Conservation (phyloP, 2,797 vertebrate genomes). For the Microctenopoma lineatum region DNA sequence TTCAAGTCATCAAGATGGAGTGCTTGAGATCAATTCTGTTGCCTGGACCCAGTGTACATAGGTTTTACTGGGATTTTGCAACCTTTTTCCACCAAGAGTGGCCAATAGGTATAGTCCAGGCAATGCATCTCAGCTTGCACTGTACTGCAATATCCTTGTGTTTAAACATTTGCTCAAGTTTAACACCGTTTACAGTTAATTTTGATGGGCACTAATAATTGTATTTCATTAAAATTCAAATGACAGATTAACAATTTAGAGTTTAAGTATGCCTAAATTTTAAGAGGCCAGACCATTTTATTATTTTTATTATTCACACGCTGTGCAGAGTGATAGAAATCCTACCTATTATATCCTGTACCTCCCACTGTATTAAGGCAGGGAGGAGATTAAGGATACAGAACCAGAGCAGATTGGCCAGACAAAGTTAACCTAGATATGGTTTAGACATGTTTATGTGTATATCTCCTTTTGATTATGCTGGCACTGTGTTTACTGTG, state of each 20-base stretch:
- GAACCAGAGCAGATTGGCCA: constrained; percentile 77
- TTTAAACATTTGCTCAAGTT: neutral
- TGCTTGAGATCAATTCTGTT: constrained; percentile 73
- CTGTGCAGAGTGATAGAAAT: constrained; percentile 57
- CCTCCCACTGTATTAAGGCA: constrained; percentile 61
- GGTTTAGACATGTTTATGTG: constrained; percentile 48
- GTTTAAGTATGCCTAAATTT: neutral
- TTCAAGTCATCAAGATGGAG: constrained; percentile 42
- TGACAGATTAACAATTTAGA: neutral
- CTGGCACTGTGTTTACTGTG: constrained; percentile 2
- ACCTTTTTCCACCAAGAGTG: constrained; percentile 26
- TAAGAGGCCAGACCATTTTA: neutral
- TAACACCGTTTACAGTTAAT: too few species aligned
- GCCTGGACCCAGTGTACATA: constrained; percentile 65
- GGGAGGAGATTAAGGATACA: constrained; percentile 76
- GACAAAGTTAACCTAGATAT: constrained; percentile 82
- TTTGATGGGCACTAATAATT: neutral
- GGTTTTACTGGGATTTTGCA: constrained; percentile 63
- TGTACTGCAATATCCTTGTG: neutral
- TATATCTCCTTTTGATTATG: constrained; percentile 30
- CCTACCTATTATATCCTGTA: constrained; percentile 48
- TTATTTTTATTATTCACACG: constrained; percentile 34
- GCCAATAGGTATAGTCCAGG: constrained; percentile 50
- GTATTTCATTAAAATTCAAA: neutral
- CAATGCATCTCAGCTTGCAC: constrained; percentile 3